These are phyloP conservation scores for Gymnoscelis rufifasciata DNA, from an alignment of 2,888 invertebrate genomes.

Conservation along the genomic window DNA sequence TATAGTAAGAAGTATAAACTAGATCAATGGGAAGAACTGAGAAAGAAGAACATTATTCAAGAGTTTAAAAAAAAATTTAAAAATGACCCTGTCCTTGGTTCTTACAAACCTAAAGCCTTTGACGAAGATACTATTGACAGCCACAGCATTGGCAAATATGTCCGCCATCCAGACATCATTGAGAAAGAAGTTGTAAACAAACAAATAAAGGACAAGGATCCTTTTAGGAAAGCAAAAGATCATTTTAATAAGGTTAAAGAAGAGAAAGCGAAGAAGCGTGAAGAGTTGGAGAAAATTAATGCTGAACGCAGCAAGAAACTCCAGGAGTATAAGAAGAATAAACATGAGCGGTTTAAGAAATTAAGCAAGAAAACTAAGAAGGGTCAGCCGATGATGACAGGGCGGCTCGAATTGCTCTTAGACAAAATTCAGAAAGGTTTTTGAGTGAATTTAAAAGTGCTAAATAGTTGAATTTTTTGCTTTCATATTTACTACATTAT, in stretches of 20 bases:
- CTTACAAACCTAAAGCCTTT: conserved; percentile 71
- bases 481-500: no score
- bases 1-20: conserved; percentile 85
- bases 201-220: no score
- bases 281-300: conserved; percentile 68
- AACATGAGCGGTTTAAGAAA: conserved; percentile 83
- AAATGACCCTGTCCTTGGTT: conserved; percentile 60
- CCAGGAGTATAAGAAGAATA: conserved; percentile 83
- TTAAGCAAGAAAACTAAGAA: conserved; percentile 87
- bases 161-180: conserved; percentile 64
- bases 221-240: conserved; percentile 74
- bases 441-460: no score
- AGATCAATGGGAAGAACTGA: conserved; percentile 82
- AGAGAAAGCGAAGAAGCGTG: conserved; percentile 72
- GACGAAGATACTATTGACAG: conserved; percentile 63
- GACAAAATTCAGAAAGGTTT: conserved; percentile 83
- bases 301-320: conserved; percentile 81
- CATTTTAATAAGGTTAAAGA: conserved; percentile 76
- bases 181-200: conserved; percentile 43
- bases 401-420: conserved; percentile 86
- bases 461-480: no score
- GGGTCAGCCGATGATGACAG: conserved; percentile 93
- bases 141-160: conserved; percentile 52
- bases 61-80: conserved; percentile 79
- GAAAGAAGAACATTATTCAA: conserved; percentile 77